Percentiles rank a stretch among this genome's conserved stretches.
phyloP scores from a whole-genome alignment of 2,797 vertebrate genomes.

The Allobates femoralis region DNA sequence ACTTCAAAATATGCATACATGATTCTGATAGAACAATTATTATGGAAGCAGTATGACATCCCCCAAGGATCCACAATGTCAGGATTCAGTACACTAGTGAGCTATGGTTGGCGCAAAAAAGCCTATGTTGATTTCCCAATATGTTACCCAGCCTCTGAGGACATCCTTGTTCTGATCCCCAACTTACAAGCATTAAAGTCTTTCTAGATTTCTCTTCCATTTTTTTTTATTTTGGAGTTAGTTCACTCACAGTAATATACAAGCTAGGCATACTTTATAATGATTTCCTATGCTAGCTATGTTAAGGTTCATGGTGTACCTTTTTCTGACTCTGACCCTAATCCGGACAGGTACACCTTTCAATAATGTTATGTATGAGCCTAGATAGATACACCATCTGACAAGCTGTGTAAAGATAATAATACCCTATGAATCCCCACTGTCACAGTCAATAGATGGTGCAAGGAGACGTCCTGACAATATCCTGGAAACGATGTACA shows the following conservation, averaged over 20 bases:
- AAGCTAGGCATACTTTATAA: not conserved
- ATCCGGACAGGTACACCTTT: not conserved
- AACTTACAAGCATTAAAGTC: too few relatives aligned
- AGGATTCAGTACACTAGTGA: too few relatives aligned
- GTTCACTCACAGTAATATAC: too few relatives aligned
- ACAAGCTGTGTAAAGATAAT: not conserved
- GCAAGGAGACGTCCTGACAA: not conserved
- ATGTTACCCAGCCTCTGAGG: too few relatives aligned
- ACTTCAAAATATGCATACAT: not conserved
- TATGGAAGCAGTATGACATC: not conserved
- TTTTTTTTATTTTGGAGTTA: too few relatives aligned
- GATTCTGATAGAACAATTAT: not conserved
- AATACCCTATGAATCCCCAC: not conserved
- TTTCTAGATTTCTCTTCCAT: too few relatives aligned
- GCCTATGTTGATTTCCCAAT: too few relatives aligned
- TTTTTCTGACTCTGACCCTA: not conserved
- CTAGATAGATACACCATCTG: not conserved
- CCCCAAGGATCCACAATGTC: too few relatives aligned
- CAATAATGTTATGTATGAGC: not conserved
- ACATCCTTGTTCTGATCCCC: too few relatives aligned
- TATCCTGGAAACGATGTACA: not conserved
- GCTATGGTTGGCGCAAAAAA: too few relatives aligned
- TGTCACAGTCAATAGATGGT: not conserved
- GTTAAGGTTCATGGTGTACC: not conserved
- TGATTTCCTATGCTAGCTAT: not conserved